Conservation (phyloP, 2,113 vertebrate genomes). For the Nanger granti region DNA sequence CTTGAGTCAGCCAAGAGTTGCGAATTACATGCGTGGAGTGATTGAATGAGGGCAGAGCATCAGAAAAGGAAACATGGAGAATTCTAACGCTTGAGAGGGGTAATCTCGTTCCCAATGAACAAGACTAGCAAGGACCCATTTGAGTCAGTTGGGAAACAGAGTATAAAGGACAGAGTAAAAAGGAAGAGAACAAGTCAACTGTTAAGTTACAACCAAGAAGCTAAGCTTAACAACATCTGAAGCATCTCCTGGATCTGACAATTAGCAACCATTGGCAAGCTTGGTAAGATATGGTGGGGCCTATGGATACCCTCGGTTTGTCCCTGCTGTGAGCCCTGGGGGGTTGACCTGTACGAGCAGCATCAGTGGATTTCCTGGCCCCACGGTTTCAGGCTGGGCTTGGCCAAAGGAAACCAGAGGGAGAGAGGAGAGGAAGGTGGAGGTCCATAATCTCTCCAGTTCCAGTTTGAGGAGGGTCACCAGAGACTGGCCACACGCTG, state of each 20-base stretch:
- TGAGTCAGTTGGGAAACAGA: background rate
- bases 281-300: background rate
- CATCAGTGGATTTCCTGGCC: background rate
- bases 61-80: background rate
- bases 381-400: background rate
- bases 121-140: background rate
- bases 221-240: background rate
- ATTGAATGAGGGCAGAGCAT: background rate
- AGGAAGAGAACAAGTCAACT: background rate
- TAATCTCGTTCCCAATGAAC: background rate
- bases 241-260: background rate
- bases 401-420: background rate
- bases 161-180: background rate
- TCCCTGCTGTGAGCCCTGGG: background rate
- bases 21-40: background rate
- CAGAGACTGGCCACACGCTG: background rate
- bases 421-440: background rate
- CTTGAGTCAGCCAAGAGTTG: background rate
- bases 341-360: background rate
- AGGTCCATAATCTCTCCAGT: background rate
- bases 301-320: accelerated
- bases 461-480: background rate
- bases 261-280: background rate
- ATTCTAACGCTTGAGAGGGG: background rate
- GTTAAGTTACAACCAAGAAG: background rate